These are phyloP conservation scores for Lepidocolaptes lacrymiger DNA, from an alignment of 2,797 vertebrate genomes.

Conservation along the genomic window DNA sequence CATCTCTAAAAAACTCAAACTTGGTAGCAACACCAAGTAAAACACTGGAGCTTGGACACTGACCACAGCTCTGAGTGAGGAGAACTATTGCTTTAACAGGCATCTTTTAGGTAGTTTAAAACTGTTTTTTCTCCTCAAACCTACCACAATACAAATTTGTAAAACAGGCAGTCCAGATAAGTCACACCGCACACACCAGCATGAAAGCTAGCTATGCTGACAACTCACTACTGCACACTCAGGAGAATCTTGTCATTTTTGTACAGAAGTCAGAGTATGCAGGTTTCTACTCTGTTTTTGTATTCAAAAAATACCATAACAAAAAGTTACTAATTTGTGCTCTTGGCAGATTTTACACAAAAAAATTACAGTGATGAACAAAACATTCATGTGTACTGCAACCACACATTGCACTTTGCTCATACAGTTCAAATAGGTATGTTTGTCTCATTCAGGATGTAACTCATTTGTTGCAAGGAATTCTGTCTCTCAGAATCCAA, in stretches of 20 bases:
- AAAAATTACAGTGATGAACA: background rate
- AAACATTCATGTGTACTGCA: rapidly evolving
- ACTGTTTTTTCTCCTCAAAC: background rate
- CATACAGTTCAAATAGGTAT: background rate
- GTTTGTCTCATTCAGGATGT: background rate
- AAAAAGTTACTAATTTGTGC: background rate
- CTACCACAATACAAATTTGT: background rate
- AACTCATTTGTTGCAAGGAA: background rate
- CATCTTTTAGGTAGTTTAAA: background rate
- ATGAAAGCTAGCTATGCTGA: background rate
- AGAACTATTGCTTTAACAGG: background rate
- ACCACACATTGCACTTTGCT: rapidly evolving
- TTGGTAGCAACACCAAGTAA: background rate
- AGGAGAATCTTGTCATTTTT: background rate
- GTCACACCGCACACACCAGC: background rate
- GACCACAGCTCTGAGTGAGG: background rate
- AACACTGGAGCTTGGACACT: background rate
- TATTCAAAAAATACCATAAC: background rate
- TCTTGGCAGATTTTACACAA: background rate
- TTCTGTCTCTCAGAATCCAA: background rate
- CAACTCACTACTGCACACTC: background rate
- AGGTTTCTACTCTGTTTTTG: rapidly evolving
- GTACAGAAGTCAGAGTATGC: background rate
- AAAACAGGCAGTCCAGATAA: background rate
- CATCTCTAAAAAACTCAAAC: background rate